Evolutionary conservation across 2,888 invertebrate species (phyloP).

Genomic region (Catocala sponsa): DNA sequence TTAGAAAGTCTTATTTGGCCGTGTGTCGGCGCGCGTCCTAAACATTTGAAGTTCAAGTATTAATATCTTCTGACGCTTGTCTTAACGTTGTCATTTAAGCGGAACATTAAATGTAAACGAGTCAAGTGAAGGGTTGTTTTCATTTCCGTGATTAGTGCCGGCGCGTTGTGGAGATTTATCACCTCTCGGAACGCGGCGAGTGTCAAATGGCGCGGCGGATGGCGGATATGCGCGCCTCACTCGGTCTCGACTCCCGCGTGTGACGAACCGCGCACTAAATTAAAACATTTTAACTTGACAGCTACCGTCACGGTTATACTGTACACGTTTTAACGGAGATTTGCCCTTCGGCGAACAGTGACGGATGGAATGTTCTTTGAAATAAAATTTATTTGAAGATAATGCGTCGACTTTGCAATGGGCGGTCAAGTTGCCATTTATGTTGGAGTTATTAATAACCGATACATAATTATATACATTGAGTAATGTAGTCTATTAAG

Average conservation of each 20-base stretch:
- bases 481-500: not conserved
- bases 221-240: slow-evolving; percentile 59
- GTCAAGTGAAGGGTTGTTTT: slow-evolving; percentile 79
- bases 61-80: slow-evolving; percentile 49
- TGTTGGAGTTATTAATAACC: slow-evolving; percentile 16
- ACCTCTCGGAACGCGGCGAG: slow-evolving; percentile 69
- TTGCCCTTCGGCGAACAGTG: slow-evolving; percentile 61
- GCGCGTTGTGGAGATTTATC: slow-evolving; percentile 79
- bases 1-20: slow-evolving; percentile 41
- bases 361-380: slow-evolving; percentile 43
- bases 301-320: slow-evolving; percentile 72
- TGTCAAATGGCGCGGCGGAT: slow-evolving; percentile 77
- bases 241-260: slow-evolving; percentile 59
- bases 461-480: slow-evolving; percentile 10
- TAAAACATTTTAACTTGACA: slow-evolving; percentile 86
- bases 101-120: slow-evolving; percentile 71
- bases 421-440: slow-evolving; percentile 34
- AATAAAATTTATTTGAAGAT: slow-evolving; percentile 42
- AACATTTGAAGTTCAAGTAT: slow-evolving; percentile 51
- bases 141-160: slow-evolving; percentile 82
- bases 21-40: slow-evolving; percentile 41
- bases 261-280: slow-evolving; percentile 82
- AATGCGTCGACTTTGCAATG: slow-evolving; percentile 21
- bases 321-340: slow-evolving; percentile 68
- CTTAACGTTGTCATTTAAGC: slow-evolving; percentile 67